A percentile compares a stretch with the other conserved stretches of the same genome.
These are phyloP conservation scores for Dasypogon diadema DNA, from an alignment of 2,888 invertebrate genomes.

Conservation along the genomic window DNA sequence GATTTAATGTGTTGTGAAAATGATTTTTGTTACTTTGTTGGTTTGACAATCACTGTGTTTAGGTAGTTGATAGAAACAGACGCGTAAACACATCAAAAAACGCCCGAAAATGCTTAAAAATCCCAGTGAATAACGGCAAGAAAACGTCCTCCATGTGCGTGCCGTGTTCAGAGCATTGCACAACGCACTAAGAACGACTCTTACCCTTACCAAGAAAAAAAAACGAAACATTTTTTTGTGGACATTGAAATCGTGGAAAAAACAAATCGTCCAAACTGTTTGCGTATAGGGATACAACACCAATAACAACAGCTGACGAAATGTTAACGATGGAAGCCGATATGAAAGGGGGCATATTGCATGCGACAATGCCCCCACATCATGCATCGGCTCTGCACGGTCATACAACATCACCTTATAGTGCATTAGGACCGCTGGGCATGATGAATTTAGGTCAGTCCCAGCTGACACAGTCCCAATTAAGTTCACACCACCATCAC, in stretches of 20 bases:
- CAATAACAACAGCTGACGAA: slow-evolving; percentile 69
- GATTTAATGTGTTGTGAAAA: slow-evolving; percentile 42
- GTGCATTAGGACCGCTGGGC: slow-evolving; percentile 79
- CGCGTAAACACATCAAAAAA: too few species aligned
- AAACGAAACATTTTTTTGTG: background rate
- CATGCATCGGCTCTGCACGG: slow-evolving; percentile 76
- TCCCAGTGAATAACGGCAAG: background rate
- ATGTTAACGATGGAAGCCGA: slow-evolving; percentile 95
- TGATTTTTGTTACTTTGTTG: slow-evolving; percentile 35
- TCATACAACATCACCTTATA: slow-evolving; percentile 75
- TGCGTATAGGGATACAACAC: slow-evolving; percentile 76
- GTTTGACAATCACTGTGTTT: slow-evolving; percentile 28
- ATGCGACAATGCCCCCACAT: slow-evolving; percentile 88
- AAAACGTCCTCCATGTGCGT: background rate
- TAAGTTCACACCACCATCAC: slow-evolving; percentile 71
- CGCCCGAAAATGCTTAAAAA: background rate
- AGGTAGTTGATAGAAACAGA: slow-evolving; percentile 21
- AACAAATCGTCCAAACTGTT: slow-evolving; percentile 76
- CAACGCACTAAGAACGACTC: too few species aligned
- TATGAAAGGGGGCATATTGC: slow-evolving; percentile 88
- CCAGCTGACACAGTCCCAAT: slow-evolving; percentile 73
- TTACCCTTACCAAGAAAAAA: background rate
- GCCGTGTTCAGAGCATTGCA: too few species aligned
- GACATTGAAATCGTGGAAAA: slow-evolving; percentile 6
- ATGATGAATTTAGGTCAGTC: slow-evolving; percentile 77